Conservation (phyloP, 92 coral and sea anemone genomes). For the Actinernus sp. region DNA sequence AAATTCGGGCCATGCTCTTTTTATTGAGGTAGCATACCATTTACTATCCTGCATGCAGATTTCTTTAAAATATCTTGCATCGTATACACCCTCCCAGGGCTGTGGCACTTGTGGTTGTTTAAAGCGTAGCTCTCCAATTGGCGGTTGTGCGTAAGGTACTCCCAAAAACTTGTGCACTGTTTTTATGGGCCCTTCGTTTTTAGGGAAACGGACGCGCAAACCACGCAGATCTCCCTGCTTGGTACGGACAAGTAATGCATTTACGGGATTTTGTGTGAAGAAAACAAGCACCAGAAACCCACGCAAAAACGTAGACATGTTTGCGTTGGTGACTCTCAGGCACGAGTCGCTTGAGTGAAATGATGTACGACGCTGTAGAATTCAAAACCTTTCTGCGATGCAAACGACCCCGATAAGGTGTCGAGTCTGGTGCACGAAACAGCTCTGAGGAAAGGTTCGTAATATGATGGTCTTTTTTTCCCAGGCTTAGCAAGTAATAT, state of each 20-base stretch:
- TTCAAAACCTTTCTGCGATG: not conserved
- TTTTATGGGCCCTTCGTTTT: conserved; percentile 43
- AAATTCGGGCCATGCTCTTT: conserved; percentile 28
- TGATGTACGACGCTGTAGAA: no score
- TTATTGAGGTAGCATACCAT: conserved; percentile 6
- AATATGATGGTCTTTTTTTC: not conserved
- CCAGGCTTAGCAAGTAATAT: conserved; percentile 20
- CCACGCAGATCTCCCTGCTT: conserved; percentile 29
- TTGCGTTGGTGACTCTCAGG: no score
- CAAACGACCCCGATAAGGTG: not conserved
- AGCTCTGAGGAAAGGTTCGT: not conserved
- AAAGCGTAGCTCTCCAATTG: conserved; percentile 63
- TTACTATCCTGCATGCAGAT: conserved; percentile 50
- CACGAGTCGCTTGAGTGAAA: no score
- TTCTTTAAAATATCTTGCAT: conserved; percentile 63
- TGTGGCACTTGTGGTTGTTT: conserved; percentile 52
- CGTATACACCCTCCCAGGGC: conserved; percentile 32
- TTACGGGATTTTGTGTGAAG: not conserved
- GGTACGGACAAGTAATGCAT: conserved; percentile 7
- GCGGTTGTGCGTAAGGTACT: conserved; percentile 73
- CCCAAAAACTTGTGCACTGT: conserved; percentile 74
- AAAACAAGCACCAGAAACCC: conserved; percentile 1
- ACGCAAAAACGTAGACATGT: no score
- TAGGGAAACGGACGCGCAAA: conserved; percentile 6
- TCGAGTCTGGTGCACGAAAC: not conserved